Evolutionary conservation across 92 coral and sea anemone species (phyloP).

Genomic region (Palythoa grandiflora): DNA sequence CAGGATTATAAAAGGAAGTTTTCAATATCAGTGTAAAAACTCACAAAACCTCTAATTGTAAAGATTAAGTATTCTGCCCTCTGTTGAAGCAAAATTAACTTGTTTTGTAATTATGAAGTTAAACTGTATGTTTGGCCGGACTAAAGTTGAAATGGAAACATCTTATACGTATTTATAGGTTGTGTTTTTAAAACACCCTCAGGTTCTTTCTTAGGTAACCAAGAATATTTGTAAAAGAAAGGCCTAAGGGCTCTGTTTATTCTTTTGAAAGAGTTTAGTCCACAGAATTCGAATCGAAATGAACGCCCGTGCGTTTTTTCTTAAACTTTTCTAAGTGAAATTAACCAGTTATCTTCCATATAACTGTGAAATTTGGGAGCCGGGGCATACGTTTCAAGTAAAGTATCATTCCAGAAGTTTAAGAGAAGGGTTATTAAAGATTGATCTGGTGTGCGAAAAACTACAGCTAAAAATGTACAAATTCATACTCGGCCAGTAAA

Average conservation of each 20-base stretch:
- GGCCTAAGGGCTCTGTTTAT: slow-evolving; percentile 35
- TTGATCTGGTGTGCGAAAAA: slow-evolving; percentile 30
- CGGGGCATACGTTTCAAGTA: not conserved
- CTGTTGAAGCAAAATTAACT: not conserved
- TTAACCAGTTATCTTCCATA: not conserved
- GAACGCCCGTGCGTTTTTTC: slow-evolving; percentile 16
- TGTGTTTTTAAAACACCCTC: slow-evolving; percentile 11
- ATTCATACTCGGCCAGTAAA: slow-evolving; percentile 32
- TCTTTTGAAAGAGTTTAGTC: slow-evolving; percentile 2
- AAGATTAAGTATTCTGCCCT: not conserved
- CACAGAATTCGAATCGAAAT: not conserved
- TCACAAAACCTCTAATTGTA: not conserved
- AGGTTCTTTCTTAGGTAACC: slow-evolving; percentile 18
- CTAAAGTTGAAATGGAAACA: slow-evolving; percentile 28
- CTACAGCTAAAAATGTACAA: slow-evolving; percentile 32
- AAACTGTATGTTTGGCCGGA: slow-evolving; percentile 31
- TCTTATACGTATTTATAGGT: slow-evolving; percentile 18
- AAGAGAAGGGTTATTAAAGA: slow-evolving; percentile 13
- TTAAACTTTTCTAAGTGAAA: slow-evolving; percentile 21
- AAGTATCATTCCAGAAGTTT: slow-evolving; percentile 1
- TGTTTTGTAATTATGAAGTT: not conserved
- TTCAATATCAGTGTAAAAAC: not conserved
- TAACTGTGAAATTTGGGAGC: slow-evolving; percentile 18
- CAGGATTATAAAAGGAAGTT: not conserved
- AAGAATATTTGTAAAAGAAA: slow-evolving; percentile 21